These are phyloP conservation scores for Saccostrea echinata DNA, from an alignment of 1,140 invertebrate species.

Conservation along the genomic window DNA sequence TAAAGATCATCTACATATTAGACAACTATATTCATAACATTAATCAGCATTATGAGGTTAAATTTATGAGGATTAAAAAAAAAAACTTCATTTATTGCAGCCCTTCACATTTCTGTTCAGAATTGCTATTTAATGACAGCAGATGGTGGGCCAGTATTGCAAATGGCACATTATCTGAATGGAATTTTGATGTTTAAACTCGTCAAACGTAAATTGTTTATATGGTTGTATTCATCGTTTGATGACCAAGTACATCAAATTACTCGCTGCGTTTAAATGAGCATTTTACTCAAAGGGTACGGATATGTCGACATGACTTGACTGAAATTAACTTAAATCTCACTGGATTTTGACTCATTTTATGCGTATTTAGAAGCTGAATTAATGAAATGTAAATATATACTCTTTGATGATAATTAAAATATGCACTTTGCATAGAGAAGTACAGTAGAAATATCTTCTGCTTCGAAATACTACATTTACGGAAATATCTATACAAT, in stretches of 20 bases:
- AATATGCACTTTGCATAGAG: no score
- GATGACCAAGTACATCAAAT: not conserved
- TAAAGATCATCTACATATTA: not conserved
- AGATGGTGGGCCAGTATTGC: not conserved
- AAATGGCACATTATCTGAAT: constrained; percentile 4
- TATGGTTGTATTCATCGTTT: not conserved
- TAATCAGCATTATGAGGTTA: not conserved
- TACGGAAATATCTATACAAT: no score
- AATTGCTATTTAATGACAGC: not conserved
- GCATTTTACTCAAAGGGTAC: not conserved
- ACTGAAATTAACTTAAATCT: not conserved
- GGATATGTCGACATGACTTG: not conserved
- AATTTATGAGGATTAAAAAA: not conserved
- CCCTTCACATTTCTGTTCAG: not conserved
- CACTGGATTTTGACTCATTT: no score
- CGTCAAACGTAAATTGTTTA: no score
- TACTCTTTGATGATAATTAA: no score
- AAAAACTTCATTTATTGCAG: constrained; percentile 6
- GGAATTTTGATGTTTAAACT: not conserved
- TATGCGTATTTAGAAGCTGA: no score
- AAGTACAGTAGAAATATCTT: no score
- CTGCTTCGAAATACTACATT: no score
- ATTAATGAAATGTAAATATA: no score
- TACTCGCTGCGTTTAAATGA: not conserved
- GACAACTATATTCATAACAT: not conserved